Conservation (phyloP, 53 echinoderm and acorn worm species). For the Holothuria scabra region DNA sequence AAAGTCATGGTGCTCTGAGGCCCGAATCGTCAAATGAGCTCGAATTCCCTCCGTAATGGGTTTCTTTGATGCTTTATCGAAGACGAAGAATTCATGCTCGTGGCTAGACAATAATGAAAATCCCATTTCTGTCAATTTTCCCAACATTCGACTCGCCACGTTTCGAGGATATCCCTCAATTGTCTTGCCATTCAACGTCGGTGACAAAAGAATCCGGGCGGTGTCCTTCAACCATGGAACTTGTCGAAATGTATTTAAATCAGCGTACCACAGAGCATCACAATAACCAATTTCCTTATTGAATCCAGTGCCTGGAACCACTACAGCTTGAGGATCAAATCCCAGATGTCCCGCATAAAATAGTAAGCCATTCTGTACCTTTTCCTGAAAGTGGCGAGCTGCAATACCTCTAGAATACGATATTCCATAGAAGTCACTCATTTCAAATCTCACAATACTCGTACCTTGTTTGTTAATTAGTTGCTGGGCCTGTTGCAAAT, state of each 20-base stretch:
- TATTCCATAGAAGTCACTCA: too few relatives aligned
- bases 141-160: constrained; percentile 53
- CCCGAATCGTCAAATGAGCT: constrained; percentile 56
- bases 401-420: constrained; percentile 65
- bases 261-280: constrained; percentile 60
- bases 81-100: constrained; percentile 68
- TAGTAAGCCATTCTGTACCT: constrained; percentile 59
- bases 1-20: constrained; percentile 45
- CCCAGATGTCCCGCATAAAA: constrained; percentile 60
- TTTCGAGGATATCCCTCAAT: constrained; percentile 57
- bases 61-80: constrained; percentile 48
- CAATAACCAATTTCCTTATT: constrained; percentile 41
- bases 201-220: too few relatives aligned
- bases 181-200: constrained; percentile 49
- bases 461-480: constrained; percentile 30
- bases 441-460: constrained; percentile 61
- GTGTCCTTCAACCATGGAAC: constrained; percentile 63
- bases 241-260: constrained; percentile 51
- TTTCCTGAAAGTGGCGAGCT: constrained; percentile 63
- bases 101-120: constrained; percentile 59
- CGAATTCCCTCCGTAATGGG: constrained; percentile 51
- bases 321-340: constrained; percentile 54
- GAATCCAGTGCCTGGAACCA: constrained; percentile 52
- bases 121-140: constrained; percentile 53
- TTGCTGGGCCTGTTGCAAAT: constrained; percentile 31